Evolutionary conservation across 2,888 invertebrate genomes (phyloP).

Genomic region (Pristionchus japonicus): DNA sequence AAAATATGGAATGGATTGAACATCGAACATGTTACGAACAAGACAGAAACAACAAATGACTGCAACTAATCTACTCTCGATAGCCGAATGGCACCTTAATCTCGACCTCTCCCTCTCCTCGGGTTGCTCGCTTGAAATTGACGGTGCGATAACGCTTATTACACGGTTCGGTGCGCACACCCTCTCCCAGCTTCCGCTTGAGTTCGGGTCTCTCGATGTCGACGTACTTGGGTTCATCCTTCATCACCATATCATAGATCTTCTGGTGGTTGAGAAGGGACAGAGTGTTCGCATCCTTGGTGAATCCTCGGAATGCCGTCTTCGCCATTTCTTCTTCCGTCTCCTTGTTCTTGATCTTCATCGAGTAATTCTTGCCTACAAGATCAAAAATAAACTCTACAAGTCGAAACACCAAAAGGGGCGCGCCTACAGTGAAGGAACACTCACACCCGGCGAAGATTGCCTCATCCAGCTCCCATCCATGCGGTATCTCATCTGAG

Average conservation of each 20-base stretch:
- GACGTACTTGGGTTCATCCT: not conserved
- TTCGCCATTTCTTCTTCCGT: not conserved
- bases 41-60: not conserved
- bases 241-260: not conserved
- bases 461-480: not conserved
- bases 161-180: not conserved
- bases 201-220: not conserved
- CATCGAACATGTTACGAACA: not conserved
- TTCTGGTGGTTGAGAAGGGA: not conserved
- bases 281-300: not conserved
- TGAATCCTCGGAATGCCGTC: not conserved
- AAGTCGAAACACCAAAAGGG: not conserved
- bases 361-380: constrained; percentile 22
- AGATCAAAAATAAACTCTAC: not conserved
- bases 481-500: not conserved
- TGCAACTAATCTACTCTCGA: not conserved
- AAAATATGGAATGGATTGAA: not conserved
- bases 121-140: not conserved
- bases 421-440: not conserved
- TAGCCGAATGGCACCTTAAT: not conserved
- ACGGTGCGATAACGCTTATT: not conserved
- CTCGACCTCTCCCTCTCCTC: not conserved
- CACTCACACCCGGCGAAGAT: not conserved
- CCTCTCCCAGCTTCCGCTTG: not conserved
- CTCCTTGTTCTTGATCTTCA: not conserved